Conservation (phyloP, 1,140 invertebrate genomes). For the Zaprionus ornatus region DNA sequence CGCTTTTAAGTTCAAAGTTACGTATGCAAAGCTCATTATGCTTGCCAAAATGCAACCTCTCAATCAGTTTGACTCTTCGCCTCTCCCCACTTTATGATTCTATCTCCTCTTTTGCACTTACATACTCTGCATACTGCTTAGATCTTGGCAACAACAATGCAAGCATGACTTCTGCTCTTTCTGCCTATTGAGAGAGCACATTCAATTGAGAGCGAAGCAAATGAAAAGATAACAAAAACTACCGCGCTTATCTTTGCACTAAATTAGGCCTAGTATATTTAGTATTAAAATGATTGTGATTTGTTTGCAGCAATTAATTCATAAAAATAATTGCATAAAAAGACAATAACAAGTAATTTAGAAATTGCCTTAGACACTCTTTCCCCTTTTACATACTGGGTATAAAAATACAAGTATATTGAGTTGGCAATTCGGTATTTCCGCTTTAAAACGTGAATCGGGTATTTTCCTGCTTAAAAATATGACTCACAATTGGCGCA, state of each 20-base stretch:
- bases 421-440: constrained; percentile 58
- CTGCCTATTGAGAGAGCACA: not conserved
- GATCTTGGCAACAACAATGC: not conserved
- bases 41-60: not conserved
- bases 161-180: not conserved
- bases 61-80: not conserved
- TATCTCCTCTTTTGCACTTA: not conserved
- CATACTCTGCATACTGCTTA: not conserved
- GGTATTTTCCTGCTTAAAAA: constrained; percentile 38
- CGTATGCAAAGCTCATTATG: not conserved
- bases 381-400: not conserved
- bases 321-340: constrained; percentile 13
- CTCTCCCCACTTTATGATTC: too few relatives aligned
- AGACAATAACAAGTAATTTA: not conserved
- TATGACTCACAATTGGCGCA: constrained; percentile 12
- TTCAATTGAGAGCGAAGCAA: not conserved
- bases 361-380: not conserved
- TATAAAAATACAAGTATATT: constrained; percentile 32
- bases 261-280: not conserved
- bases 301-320: constrained; percentile 20
- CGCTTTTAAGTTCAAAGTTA: not conserved
- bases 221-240: not conserved
- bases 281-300: not conserved
- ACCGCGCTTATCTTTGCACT: not conserved
- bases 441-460: constrained; percentile 39